phyloP scores from a whole-genome alignment of 2,113 vertebrate genomes.

The Blennius ocellaris region DNA sequence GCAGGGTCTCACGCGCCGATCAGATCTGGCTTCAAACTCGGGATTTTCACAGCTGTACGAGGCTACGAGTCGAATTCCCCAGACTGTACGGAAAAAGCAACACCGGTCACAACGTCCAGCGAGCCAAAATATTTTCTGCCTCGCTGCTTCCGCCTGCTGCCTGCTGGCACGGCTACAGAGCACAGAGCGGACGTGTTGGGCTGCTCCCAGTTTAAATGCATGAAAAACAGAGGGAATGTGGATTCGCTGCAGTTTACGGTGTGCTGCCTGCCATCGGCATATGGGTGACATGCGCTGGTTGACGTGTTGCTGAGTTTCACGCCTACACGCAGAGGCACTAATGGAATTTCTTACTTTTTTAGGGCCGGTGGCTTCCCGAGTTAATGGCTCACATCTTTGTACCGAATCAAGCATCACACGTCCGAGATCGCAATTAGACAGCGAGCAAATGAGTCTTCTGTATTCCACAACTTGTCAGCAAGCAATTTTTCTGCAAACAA shows the following conservation, averaged over 20 bases:
- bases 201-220: neutral
- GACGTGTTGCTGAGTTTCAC: no score
- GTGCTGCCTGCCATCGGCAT: neutral
- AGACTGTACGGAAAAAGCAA: neutral
- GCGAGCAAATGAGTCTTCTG: no score
- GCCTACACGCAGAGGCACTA: no score
- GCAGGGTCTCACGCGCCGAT: neutral
- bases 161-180: constrained; percentile 17
- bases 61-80: neutral
- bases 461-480: no score
- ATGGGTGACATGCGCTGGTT: no score
- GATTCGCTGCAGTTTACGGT: constrained; percentile 21
- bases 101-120: neutral
- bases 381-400: no score
- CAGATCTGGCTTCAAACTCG: neutral
- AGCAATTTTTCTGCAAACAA: no score
- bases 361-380: no score
- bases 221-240: constrained; percentile 13
- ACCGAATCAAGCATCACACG: no score
- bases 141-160: constrained; percentile 20
- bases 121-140: constrained; percentile 23
- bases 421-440: no score
- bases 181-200: neutral
- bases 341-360: no score
- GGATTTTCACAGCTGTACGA: neutral